These are phyloP conservation scores for Irena cyanogastra DNA, from an alignment of 2,113 vertebrate genomes.

Conservation along the genomic window DNA sequence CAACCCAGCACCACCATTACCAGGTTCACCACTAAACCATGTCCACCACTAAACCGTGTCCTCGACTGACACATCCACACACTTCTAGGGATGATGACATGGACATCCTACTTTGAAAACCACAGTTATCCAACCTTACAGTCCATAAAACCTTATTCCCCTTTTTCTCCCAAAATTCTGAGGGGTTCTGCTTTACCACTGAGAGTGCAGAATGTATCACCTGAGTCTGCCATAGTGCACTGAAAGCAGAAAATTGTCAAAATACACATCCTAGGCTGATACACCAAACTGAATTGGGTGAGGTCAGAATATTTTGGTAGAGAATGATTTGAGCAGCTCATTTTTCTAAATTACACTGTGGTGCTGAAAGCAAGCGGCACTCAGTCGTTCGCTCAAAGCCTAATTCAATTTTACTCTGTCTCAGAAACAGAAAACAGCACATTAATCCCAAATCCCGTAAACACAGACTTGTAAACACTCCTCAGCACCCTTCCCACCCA, in stretches of 20 bases:
- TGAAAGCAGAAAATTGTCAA: background rate
- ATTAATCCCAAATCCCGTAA: background rate
- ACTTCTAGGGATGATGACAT: background rate
- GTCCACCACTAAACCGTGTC: background rate
- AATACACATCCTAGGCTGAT: background rate
- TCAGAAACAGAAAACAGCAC: background rate
- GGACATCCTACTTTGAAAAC: background rate
- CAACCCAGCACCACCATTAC: background rate
- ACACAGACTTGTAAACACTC: conserved; percentile 1
- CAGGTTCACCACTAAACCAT: background rate
- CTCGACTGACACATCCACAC: background rate
- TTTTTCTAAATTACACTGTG: background rate
- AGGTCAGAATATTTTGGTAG: background rate
- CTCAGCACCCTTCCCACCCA: background rate
- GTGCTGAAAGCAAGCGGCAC: fast-evolving
- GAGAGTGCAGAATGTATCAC: background rate
- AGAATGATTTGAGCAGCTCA: background rate
- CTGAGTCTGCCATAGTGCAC: background rate
- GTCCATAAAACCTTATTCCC: background rate
- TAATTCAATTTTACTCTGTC: background rate
- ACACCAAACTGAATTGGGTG: background rate
- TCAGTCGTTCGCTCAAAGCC: background rate
- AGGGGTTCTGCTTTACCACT: background rate
- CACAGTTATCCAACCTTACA: background rate
- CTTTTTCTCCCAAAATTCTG: background rate